Evolutionary conservation across 1,140 invertebrate species (phyloP).

Genomic region (Euura saliciscinereae): DNA sequence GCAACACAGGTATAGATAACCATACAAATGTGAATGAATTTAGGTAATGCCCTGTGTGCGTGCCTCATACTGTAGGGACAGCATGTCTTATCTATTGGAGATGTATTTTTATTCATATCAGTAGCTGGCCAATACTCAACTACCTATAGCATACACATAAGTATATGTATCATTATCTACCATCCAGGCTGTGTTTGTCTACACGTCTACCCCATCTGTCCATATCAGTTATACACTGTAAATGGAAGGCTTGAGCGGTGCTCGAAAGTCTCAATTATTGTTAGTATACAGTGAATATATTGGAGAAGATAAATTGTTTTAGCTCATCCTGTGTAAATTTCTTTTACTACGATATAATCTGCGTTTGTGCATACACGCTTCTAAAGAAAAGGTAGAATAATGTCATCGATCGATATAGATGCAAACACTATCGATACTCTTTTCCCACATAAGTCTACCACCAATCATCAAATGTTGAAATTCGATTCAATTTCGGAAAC

Average conservation of each 20-base stretch:
- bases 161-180: slow-evolving; percentile 6
- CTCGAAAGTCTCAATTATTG: neutral
- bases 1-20: no score
- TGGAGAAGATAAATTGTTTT: neutral
- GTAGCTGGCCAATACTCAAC: neutral
- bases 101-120: slow-evolving; percentile 14
- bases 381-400: neutral
- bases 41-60: no score
- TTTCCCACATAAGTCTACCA: neutral
- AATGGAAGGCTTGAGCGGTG: neutral
- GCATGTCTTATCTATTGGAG: slow-evolving; percentile 2
- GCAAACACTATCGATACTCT: neutral
- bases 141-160: slow-evolving; percentile 1
- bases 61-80: no score
- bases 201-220: slow-evolving; percentile 9
- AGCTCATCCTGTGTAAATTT: neutral
- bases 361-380: neutral
- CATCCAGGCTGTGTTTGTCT: slow-evolving; percentile 11
- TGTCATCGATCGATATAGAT: neutral
- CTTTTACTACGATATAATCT: neutral
- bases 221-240: slow-evolving; percentile 4
- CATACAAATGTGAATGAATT: no score
- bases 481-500: neutral
- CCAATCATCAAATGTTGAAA: neutral
- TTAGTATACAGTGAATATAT: neutral